These are phyloP conservation scores for Tyto alba DNA, from an alignment of 2,113 vertebrate species.

Conservation along the genomic window DNA sequence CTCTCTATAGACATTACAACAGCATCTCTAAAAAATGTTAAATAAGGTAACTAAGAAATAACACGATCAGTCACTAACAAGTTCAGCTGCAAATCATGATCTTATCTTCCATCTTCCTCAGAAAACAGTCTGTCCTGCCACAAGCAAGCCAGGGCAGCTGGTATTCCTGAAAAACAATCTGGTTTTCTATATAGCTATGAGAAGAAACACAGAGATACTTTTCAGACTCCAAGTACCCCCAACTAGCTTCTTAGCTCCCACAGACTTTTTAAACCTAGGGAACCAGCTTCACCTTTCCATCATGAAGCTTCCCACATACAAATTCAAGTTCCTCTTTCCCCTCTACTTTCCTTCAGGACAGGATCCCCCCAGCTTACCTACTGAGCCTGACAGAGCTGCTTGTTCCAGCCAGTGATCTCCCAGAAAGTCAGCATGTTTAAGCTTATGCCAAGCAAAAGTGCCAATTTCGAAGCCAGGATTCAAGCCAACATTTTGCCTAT, in stretches of 20 bases:
- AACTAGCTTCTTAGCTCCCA: neutral
- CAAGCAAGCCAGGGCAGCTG: neutral
- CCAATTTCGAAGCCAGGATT: neutral
- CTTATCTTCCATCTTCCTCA: neutral
- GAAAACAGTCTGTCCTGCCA: neutral
- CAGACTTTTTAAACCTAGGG: neutral
- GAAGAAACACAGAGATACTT: neutral
- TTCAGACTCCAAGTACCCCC: neutral
- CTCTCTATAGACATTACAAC: neutral
- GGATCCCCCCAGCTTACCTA: neutral
- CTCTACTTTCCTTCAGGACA: neutral
- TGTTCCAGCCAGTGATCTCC: neutral
- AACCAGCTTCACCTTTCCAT: neutral
- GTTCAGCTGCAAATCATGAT: neutral
- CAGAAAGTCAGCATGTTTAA: neutral
- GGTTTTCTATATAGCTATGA: neutral
- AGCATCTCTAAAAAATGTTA: neutral
- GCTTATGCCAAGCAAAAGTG: neutral
- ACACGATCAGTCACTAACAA: neutral
- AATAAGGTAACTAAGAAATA: neutral
- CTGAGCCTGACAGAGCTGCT: neutral
- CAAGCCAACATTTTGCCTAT: neutral
- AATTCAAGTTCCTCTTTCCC: neutral
- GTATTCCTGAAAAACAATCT: neutral
- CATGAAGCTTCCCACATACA: neutral